Conservation (phyloP, 1,140 invertebrate species). For the Oryctes rhinoceros region DNA sequence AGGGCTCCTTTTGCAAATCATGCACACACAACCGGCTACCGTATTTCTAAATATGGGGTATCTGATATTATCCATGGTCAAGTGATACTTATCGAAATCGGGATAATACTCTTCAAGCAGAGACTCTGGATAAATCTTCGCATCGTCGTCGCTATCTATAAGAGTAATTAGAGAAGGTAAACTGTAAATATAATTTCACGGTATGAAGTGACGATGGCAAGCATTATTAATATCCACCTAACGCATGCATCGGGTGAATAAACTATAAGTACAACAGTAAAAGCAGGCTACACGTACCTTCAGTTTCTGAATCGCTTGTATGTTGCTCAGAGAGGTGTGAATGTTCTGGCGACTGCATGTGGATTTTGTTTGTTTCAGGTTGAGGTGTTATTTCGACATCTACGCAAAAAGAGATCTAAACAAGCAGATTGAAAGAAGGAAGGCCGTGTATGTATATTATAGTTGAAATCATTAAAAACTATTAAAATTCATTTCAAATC, state of each 20-base stretch:
- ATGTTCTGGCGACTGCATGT: not conserved
- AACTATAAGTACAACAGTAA: not conserved
- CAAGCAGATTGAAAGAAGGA: not conserved
- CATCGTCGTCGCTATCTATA: not conserved
- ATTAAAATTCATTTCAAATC: too few relatives aligned
- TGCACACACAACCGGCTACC: not conserved
- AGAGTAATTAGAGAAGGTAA: not conserved
- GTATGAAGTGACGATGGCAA: too few relatives aligned
- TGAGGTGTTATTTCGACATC: not conserved
- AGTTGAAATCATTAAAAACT: too few relatives aligned
- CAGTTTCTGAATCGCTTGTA: not conserved
- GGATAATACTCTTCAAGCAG: not conserved
- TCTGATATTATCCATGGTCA: conserved; percentile 49
- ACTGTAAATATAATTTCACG: not conserved
- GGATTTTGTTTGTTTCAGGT: not conserved
- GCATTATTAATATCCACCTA: too few relatives aligned
- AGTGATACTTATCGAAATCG: not conserved
- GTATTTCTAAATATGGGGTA: conserved; percentile 38
- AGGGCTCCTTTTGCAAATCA: conserved; percentile 7
- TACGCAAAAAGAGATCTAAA: not conserved
- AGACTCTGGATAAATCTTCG: not conserved
- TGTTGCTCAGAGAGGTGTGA: not conserved
- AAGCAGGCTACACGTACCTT: not conserved
- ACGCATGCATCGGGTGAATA: too few relatives aligned
- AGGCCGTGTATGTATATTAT: not conserved